Conservation (phyloP, 2,113 vertebrate species). For the Panthera leo region DNA sequence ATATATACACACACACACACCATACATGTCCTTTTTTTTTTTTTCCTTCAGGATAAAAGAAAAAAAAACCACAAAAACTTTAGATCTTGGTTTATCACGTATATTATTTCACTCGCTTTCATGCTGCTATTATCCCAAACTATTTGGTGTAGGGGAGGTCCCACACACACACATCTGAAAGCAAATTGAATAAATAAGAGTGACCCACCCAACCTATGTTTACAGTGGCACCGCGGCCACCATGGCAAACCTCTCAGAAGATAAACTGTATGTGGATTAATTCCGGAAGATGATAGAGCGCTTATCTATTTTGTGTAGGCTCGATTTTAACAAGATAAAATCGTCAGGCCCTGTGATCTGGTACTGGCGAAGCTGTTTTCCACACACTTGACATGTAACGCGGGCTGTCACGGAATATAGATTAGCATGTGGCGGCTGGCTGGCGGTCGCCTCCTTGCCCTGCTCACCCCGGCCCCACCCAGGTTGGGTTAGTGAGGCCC, state of each 20-base stretch:
- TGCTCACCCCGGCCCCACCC: background rate
- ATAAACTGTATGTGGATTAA: slow-evolving; percentile 82
- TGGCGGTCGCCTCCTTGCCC: background rate
- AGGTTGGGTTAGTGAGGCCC: background rate
- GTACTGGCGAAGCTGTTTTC: slow-evolving; percentile 52
- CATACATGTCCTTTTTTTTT: slow-evolving; percentile 15
- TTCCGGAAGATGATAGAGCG: slow-evolving; percentile 80
- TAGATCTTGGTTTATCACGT: slow-evolving; percentile 54
- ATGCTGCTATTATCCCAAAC: slow-evolving; percentile 79
- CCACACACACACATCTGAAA: slow-evolving; percentile 21
- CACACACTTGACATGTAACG: fast-evolving
- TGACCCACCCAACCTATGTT: slow-evolving; percentile 78
- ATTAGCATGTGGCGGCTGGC: background rate
- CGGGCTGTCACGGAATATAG: slow-evolving; percentile 17
- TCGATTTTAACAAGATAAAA: slow-evolving; percentile 85
- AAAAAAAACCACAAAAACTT: background rate
- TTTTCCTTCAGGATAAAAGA: background rate
- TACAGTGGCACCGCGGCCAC: slow-evolving; percentile 70
- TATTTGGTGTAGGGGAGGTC: slow-evolving; percentile 72
- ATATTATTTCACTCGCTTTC: slow-evolving; percentile 66
- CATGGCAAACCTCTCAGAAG: slow-evolving; percentile 68
- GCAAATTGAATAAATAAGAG: slow-evolving; percentile 83
- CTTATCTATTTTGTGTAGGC: slow-evolving; percentile 85
- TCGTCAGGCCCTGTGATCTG: slow-evolving; percentile 75
- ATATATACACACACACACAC: background rate